Base-by-base conservation (phyloP, 2,888 invertebrate species). In the Thelaira solivaga region DNA sequence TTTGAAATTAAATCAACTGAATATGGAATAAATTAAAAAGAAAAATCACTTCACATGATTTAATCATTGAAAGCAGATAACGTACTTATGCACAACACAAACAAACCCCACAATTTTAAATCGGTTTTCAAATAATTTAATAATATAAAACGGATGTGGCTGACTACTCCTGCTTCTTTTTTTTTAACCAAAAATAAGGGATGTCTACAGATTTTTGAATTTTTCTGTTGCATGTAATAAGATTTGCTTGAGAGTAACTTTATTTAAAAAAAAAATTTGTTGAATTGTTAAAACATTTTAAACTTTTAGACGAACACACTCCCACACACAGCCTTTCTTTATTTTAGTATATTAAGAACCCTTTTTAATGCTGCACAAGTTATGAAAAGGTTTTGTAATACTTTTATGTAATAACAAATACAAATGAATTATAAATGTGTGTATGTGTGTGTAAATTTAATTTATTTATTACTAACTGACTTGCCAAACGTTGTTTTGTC, bases 71-170 rank as follows among this genome's bases (percentile, higher is more conserved):
- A n/a, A n/a, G n/a, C n/a, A n/a, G n/a, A n/a, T 7, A 57, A 11
- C 13, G 24, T 31, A 24, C 20, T 8, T 24, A 24, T 47, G 13
- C 29, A 49, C 59, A 41, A 22, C n/a, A 74, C 62, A 69, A 41
- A 22, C n/a, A 74, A 68, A 69, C 47, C 78, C 69, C 59, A 74
- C 69, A 49, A 61, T 74, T 53, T 43, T 69, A 68, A 74, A 78
- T 78, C 74, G 73, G 73, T 26, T 78, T 78, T 74, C 41, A 74
- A 62, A 65, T 78, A 78, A 78, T 78, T 78, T 53, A 78, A 78
- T 78, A 69, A 74, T 39, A 26, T 41, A 64, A 69, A 68, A 68
- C 67, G 61, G 39, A 49, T 73, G 39, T 57, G n/a, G n/a, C n/a
- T n/a, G n/a, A n/a, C n/a, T n/a, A n/a, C n/a, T n/a, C n/a, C n/a